These are phyloP conservation scores for Drosophila sp. DNA, from an alignment of 1,140 invertebrate genomes.

Conservation along the genomic window DNA sequence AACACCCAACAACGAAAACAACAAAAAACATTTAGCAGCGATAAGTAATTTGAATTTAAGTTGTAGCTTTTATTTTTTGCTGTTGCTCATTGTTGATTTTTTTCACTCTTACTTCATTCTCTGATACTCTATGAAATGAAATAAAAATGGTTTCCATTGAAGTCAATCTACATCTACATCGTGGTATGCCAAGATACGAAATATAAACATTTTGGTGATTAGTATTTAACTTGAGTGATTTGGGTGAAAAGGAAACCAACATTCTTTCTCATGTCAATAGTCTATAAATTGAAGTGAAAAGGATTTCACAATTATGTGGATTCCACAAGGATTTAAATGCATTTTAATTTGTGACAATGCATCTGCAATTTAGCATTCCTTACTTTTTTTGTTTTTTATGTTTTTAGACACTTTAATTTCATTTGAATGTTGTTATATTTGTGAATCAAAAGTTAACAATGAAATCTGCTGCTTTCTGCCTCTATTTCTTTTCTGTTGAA, in stretches of 20 bases:
- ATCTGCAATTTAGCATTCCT: not conserved
- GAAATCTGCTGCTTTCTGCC: constrained; percentile 29
- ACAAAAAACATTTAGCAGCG: not conserved
- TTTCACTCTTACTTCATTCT: not conserved
- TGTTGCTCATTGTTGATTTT: not conserved
- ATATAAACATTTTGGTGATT: too few relatives aligned
- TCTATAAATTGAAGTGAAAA: too few relatives aligned
- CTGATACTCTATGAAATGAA: not conserved
- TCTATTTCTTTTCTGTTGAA: constrained; percentile 31
- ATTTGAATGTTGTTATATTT: constrained; percentile 3
- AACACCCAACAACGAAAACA: not conserved
- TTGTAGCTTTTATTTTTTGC: not conserved
- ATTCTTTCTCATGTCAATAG: too few relatives aligned
- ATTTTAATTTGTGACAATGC: too few relatives aligned
- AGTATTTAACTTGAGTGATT: too few relatives aligned
- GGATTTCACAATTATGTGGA: too few relatives aligned
- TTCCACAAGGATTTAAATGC: too few relatives aligned
- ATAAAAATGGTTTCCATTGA: too few relatives aligned
- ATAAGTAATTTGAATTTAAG: constrained; percentile 11
- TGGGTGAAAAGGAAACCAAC: too few relatives aligned
- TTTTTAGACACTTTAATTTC: not conserved
- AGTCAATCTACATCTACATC: too few relatives aligned
- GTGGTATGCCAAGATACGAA: too few relatives aligned
- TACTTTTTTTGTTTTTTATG: not conserved
- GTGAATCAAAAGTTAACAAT: not conserved